Evolutionary conservation across 2,113 vertebrate species (phyloP), one percentile per base, ranked within the genome.

Genomic region (Chaenogobius annularis): DNA sequence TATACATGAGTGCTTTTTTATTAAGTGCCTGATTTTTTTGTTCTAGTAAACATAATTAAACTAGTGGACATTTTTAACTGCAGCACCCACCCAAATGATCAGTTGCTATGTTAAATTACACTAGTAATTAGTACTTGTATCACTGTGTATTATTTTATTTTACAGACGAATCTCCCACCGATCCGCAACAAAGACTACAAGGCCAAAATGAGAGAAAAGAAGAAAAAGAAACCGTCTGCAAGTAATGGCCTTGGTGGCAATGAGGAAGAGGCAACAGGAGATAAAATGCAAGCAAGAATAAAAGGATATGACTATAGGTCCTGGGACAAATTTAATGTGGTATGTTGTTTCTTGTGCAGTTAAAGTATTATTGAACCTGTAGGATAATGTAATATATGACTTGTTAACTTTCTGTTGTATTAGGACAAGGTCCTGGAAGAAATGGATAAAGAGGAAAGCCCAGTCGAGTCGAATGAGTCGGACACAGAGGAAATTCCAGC

Each of bases 241-340:
- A 40, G 19, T 43, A 63, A 63, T 63, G 35, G 61, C 10, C 35
- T 40, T 43, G 87, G 87, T 19, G 87, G 87, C 15, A 93, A 92
- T 26, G 80, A 76, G 6, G 88, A 90, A 76, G 89, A 87, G 59
- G 94, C 89, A 17, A 90, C 85, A 3, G 93, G 95, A 1, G 93
- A 95, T 56, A 74, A 92, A 61, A 93, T 92, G 48, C 90, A 93
- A 81, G 91, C 88, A 0, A 95, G 94, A 70, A 96, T 97, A 70
- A 98, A 96, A 75, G 94, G 94, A 9, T 95, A 92, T 0, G 97
- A 98, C 87, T 99, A 98, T 88, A 92, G 93, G 64, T 94, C 95
- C 3, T 99, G 98, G 98, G 96, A 96, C 84, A 97, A 95, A 83
- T 96, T 98, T 79, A 95, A 99, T 83, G 96, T 96, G 95, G 98